Evolutionary conservation across 1,140 invertebrate species (phyloP).

Genomic region (Drosophila ogumai): DNA sequence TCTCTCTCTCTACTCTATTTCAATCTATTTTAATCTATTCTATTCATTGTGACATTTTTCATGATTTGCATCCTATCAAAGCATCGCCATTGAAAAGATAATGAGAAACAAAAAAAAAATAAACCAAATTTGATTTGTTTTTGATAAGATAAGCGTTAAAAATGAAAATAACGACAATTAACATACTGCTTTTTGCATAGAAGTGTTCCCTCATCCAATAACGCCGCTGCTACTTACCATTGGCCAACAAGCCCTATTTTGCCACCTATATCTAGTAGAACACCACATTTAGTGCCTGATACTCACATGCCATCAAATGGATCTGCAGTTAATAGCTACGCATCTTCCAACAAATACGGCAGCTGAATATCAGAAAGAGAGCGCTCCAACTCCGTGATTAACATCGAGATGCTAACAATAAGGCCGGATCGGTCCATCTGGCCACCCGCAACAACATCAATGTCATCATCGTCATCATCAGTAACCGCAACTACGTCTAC

Average conservation of each 20-base stretch:
- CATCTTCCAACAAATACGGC: slow-evolving; percentile 85
- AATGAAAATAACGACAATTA: slow-evolving; percentile 66
- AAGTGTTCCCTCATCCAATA: slow-evolving; percentile 86
- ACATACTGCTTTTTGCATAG: slow-evolving; percentile 86
- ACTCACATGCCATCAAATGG: slow-evolving; percentile 86
- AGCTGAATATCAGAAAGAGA: slow-evolving; percentile 85
- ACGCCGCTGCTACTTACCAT: slow-evolving; percentile 88
- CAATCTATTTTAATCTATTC: slow-evolving; percentile 13
- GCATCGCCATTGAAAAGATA: slow-evolving; percentile 36
- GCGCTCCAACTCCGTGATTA: slow-evolving; percentile 80
- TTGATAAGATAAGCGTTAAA: slow-evolving; percentile 35
- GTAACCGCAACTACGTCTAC: slow-evolving; percentile 30
- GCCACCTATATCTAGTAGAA: slow-evolving; percentile 89
- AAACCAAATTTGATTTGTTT: slow-evolving; percentile 34
- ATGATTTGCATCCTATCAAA: slow-evolving; percentile 37
- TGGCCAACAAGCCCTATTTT: slow-evolving; percentile 91
- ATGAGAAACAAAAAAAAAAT: slow-evolving; percentile 16
- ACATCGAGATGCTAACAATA: slow-evolving; percentile 77
- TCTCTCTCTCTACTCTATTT: not conserved
- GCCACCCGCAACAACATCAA: slow-evolving; percentile 14
- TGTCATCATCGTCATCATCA: slow-evolving; percentile 12
- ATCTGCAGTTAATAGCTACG: slow-evolving; percentile 85
- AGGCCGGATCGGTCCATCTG: slow-evolving; percentile 42
- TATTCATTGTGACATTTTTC: slow-evolving; percentile 36
- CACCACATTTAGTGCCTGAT: slow-evolving; percentile 90